A percentile compares a stretch with the other conserved stretches of the same genome.
Evolutionary conservation across 1,140 invertebrate genomes (phyloP).

Genomic region (Alviniconcha marisindica): DNA sequence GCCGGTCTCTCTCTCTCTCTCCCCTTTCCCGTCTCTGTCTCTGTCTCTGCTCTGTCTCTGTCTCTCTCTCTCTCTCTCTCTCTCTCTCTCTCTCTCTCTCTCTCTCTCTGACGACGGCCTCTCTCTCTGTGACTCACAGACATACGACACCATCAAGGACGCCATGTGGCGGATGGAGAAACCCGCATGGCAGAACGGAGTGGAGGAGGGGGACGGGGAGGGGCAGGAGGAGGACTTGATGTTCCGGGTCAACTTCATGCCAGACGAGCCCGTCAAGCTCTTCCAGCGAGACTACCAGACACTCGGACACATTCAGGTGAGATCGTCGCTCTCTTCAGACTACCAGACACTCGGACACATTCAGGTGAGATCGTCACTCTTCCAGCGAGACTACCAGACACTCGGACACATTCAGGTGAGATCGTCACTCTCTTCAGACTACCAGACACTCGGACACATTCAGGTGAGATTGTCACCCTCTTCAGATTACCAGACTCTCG

Average conservation of each 20-base stretch:
- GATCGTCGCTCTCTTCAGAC: no score
- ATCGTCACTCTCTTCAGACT: no score
- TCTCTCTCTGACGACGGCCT: no score
- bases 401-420: slow-evolving; percentile 57
- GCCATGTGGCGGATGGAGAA: slow-evolving; percentile 47
- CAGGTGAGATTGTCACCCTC: slow-evolving; percentile 49
- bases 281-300: slow-evolving; percentile 57
- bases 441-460: no score
- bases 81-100: no score
- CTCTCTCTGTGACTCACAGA: slow-evolving; percentile 48
- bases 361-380: slow-evolving; percentile 52
- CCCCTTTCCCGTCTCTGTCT: no score
- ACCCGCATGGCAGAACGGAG: background rate
- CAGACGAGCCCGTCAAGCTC: slow-evolving; percentile 51
- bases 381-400: slow-evolving; percentile 54
- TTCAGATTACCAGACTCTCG: slow-evolving; percentile 61
- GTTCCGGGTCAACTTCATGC: slow-evolving; percentile 59
- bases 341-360: no score
- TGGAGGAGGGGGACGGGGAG: slow-evolving; percentile 29
- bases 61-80: no score
- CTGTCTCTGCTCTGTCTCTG: no score
- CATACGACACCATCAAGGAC: slow-evolving; percentile 59
- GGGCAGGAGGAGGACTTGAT: slow-evolving; percentile 45
- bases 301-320: slow-evolving; percentile 56
- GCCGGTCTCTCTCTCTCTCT: no score